phyloP scores from a whole-genome alignment of 1,140 invertebrate genomes.

The Hylaeus anthracinus region DNA sequence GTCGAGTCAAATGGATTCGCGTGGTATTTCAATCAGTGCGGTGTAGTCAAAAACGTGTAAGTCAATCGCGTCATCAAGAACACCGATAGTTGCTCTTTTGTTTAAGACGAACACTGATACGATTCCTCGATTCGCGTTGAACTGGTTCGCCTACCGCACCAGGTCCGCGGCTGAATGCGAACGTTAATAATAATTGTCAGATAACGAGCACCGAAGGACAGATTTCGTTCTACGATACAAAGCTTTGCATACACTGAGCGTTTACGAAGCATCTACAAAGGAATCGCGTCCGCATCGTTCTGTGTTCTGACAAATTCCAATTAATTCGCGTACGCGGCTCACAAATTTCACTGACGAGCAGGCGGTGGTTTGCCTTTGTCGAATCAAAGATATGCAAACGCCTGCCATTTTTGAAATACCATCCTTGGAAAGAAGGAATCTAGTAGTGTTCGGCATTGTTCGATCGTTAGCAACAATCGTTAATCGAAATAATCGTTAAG shows the following conservation, averaged over 20 bases:
- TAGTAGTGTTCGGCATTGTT: no score
- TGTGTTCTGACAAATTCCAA: constrained; percentile 5
- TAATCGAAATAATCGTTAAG: no score
- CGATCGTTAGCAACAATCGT: no score
- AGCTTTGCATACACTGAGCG: constrained; percentile 5
- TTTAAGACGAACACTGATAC: background rate
- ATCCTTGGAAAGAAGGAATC: no score
- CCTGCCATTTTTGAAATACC: no score
- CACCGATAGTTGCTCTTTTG: background rate
- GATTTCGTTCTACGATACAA: constrained; percentile 26
- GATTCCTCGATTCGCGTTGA: background rate
- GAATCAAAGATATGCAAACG: background rate
- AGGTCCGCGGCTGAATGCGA: background rate
- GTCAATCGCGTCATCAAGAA: constrained; percentile 9
- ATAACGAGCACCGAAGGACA: constrained; percentile 37
- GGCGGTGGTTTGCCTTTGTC: background rate
- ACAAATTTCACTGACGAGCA: background rate
- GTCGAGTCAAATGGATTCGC: background rate
- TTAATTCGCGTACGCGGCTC: constrained; percentile 17
- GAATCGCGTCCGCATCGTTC: background rate
- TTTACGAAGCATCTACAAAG: constrained; percentile 12
- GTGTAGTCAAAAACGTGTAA: background rate
- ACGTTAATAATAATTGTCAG: constrained; percentile 50
- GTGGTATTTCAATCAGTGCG: background rate
- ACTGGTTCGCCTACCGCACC: constrained; percentile 1